Percentiles rank a stretch among this genome's conserved stretches.
These are phyloP conservation scores for Carassius gibelio DNA, from an alignment of 2,113 vertebrate genomes.

Conservation along the genomic window DNA sequence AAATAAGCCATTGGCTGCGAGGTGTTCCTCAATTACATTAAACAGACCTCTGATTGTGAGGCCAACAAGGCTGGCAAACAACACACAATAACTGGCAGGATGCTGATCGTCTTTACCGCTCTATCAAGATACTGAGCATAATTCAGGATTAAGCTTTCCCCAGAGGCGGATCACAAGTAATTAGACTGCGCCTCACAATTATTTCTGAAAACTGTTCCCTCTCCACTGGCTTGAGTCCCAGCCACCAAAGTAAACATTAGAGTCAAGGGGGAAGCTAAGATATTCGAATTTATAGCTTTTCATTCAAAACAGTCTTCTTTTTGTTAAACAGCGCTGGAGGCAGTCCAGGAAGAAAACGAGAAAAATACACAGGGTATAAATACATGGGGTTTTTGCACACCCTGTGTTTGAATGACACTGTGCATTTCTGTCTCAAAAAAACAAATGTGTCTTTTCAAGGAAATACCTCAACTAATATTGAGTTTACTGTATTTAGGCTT, in stretches of 20 bases:
- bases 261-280: conserved; percentile 65
- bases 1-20: conserved; percentile 15
- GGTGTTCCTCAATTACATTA: conserved; percentile 27
- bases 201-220: conserved; percentile 77
- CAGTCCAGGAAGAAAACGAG: conserved; percentile 69
- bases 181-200: conserved; percentile 74
- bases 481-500: conserved; percentile 67
- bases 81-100: neutral
- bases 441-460: conserved; percentile 58
- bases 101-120: neutral
- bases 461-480: conserved; percentile 69
- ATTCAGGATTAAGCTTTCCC: conserved; percentile 60
- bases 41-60: conserved; percentile 34
- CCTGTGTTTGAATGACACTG: conserved; percentile 64
- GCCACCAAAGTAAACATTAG: conserved; percentile 76
- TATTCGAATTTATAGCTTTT: conserved; percentile 72
- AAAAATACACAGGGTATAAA: conserved; percentile 70
- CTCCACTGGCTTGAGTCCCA: conserved; percentile 73
- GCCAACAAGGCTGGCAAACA: conserved; percentile 1
- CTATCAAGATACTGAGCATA: conserved; percentile 56
- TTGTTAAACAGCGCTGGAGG: conserved; percentile 69
- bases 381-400: conserved; percentile 65
- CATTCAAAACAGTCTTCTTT: conserved; percentile 76
- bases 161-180: conserved; percentile 70
- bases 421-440: conserved; percentile 68